Conservation (phyloP, 2,888 invertebrate species). For the Cephus sareptanus region DNA sequence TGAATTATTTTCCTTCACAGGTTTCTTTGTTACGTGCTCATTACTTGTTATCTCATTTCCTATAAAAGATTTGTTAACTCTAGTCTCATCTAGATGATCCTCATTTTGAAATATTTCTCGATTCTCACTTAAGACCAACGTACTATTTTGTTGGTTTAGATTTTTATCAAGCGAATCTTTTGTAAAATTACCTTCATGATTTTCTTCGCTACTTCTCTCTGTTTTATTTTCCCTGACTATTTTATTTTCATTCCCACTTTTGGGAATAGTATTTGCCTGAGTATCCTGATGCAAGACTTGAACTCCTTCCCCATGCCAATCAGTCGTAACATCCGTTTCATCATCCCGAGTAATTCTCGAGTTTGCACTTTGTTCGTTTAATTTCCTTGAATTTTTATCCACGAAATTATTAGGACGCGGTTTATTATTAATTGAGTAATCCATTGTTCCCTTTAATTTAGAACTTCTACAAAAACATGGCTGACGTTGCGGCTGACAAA, state of each 20-base stretch:
- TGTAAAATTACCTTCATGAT: background rate
- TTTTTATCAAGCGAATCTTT: background rate
- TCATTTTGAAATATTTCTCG: background rate
- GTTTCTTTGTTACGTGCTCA: background rate
- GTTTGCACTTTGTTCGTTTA: background rate
- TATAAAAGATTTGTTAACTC: background rate
- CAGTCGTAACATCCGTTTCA: background rate
- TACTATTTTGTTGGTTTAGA: background rate
- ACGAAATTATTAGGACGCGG: background rate
- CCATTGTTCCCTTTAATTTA: background rate
- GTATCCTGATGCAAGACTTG: background rate
- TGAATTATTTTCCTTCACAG: background rate
- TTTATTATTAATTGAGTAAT: background rate
- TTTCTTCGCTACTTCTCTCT: background rate
- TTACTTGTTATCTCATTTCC: background rate
- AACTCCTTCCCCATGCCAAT: background rate
- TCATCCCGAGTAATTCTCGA: background rate
- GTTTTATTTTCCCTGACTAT: background rate
- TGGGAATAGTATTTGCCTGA: background rate
- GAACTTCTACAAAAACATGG: background rate
- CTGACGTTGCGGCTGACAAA: background rate
- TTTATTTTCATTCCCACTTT: background rate
- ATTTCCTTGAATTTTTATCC: background rate
- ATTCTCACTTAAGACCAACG: background rate
- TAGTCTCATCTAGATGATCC: background rate